Conservation (phyloP, 1,140 invertebrate genomes). For the Pogonomyrmex barbatus region DNA sequence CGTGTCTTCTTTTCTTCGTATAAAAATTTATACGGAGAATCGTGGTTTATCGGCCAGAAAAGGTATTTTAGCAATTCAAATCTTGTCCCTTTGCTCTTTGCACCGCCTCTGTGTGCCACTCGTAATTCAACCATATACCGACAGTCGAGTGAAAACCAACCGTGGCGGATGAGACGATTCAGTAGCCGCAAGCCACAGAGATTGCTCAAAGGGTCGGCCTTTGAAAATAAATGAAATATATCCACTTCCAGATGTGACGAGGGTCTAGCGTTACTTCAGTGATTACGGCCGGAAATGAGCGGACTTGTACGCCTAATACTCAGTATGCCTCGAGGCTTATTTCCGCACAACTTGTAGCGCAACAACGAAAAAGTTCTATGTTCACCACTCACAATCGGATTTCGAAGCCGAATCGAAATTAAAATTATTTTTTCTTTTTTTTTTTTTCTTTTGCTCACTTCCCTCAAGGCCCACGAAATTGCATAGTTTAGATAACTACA, state of each 20-base stretch:
- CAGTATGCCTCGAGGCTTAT: slow-evolving; percentile 52
- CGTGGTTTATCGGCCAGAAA: slow-evolving; percentile 48
- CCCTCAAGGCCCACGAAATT: slow-evolving; percentile 4
- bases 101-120: slow-evolving; percentile 47
- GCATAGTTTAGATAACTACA: slow-evolving; percentile 27
- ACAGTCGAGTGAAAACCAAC: slow-evolving; percentile 63
- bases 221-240: slow-evolving; percentile 68
- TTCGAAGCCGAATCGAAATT: slow-evolving; percentile 25
- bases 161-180: slow-evolving; percentile 59
- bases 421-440: slow-evolving; percentile 11
- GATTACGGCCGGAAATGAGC: slow-evolving; percentile 66
- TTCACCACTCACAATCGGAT: background rate
- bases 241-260: slow-evolving; percentile 58
- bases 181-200: slow-evolving; percentile 62
- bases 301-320: slow-evolving; percentile 51
- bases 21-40: slow-evolving; percentile 47
- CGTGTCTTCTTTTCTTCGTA: slow-evolving; percentile 11
- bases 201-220: slow-evolving; percentile 64
- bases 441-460: background rate
- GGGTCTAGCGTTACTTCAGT: slow-evolving; percentile 66
- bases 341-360: slow-evolving; percentile 48
- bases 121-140: slow-evolving; percentile 62
- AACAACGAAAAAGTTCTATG: slow-evolving; percentile 46
- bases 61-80: slow-evolving; percentile 62
- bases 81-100: slow-evolving; percentile 59